Percentiles rank a stretch among this genome's conserved stretches.
These are phyloP conservation scores for Rhabditoides inermis DNA, from an alignment of 2,888 invertebrate species.

Conservation along the genomic window DNA sequence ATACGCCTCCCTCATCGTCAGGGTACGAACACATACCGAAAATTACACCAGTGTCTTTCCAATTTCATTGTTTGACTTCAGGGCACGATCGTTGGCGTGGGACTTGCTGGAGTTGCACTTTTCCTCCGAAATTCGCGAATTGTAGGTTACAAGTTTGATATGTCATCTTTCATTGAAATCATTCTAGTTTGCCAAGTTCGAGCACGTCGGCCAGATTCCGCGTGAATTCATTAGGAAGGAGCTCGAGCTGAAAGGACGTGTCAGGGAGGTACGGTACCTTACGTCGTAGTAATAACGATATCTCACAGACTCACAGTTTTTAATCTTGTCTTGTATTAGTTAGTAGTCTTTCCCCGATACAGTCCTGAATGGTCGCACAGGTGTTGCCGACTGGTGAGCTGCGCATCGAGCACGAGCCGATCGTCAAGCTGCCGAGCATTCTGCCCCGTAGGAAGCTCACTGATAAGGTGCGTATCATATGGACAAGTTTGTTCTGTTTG, in stretches of 20 bases:
- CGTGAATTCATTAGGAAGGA: constrained; percentile 48
- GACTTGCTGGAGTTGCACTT: constrained; percentile 39
- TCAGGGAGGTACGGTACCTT: constrained; percentile 15
- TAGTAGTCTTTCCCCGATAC: too few species aligned
- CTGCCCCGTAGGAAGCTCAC: constrained; percentile 25
- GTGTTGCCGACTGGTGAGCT: constrained; percentile 42
- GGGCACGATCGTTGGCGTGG: constrained; percentile 48
- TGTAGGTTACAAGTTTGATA: constrained; percentile 18
- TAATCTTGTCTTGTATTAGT: too few species aligned
- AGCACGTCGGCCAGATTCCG: constrained; percentile 49
- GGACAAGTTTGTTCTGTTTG: too few species aligned
- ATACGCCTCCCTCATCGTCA: constrained; percentile 37
- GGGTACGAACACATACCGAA: constrained; percentile 15
- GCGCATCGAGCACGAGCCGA: constrained; percentile 45
- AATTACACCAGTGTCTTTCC: background rate
- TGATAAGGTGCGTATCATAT: constrained; percentile 9
- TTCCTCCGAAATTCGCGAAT: constrained; percentile 46
- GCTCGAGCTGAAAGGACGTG: constrained; percentile 42
- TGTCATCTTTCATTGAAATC: background rate
- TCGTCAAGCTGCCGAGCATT: constrained; percentile 39
- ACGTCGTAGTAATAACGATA: too few species aligned
- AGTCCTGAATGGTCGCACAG: too few species aligned
- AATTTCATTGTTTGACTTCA: constrained; percentile 15
- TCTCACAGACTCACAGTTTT: too few species aligned
- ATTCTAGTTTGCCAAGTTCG: constrained; percentile 45